Evolutionary conservation across 2,113 vertebrate species (phyloP).

Genomic region (Cyphomyrus plagiostoma): DNA sequence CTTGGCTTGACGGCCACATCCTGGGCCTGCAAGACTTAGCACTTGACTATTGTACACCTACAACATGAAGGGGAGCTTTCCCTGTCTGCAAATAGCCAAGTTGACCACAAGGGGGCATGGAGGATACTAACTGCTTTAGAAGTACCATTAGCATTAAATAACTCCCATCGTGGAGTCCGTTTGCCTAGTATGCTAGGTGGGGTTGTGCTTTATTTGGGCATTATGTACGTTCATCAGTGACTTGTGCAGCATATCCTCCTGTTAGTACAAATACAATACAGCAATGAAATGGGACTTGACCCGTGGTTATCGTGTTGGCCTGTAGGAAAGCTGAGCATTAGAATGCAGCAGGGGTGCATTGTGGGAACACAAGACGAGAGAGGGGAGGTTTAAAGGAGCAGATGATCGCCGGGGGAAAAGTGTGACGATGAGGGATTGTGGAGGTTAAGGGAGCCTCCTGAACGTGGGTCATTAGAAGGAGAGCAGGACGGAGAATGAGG

Average conservation of each 20-base stretch:
- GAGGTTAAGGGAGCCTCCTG: background rate
- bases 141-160: background rate
- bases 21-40: background rate
- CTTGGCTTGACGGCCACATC: background rate
- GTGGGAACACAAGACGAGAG: background rate
- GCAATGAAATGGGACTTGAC: background rate
- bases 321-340: background rate
- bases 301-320: background rate
- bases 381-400: background rate
- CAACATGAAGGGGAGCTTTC: background rate
- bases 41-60: background rate
- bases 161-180: background rate
- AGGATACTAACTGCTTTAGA: background rate
- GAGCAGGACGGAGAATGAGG: background rate
- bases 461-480: background rate
- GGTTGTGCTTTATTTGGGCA: slow-evolving; percentile 1
- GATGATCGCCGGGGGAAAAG: background rate
- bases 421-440: background rate
- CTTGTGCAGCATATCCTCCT: background rate
- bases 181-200: background rate
- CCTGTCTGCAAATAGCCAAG: background rate
- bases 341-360: background rate
- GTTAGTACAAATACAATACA: background rate
- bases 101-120: background rate
- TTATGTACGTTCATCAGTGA: background rate